Evolutionary conservation across 1,140 invertebrate species (phyloP), one percentile per base, ranked within the genome.

Genomic region (Caenorhabditis remanei): DNA sequence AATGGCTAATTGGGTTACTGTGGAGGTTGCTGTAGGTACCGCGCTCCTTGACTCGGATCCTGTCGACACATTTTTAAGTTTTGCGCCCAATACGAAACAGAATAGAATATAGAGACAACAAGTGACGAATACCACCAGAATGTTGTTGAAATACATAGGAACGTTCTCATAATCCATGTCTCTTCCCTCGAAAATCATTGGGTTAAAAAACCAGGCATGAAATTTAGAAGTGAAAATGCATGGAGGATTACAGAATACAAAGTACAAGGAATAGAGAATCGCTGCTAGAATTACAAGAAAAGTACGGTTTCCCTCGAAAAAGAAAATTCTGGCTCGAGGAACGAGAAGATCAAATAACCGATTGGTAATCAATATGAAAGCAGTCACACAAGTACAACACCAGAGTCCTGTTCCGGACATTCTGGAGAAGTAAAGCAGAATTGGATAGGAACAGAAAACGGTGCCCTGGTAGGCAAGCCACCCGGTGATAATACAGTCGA

Each of bases 401-500:
- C 61, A 63, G 7, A 63, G 24, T 63, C 82, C 82, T 5, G 41
- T 19, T 1, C 55, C 83, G 11, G 43, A 9, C 40, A 58, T 58
- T 63, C 55, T 56, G 32, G 83, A 40, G 40, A 50, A 40, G 24
- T 84, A 84, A 13, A 55, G 40, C 3, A 58, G 4, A 4, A 16
- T 63, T 5, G 55, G 58, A 43, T 84, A 46, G 14, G 83, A 43
- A 32, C 83, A 84, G 41, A 41, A 84, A 7, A 84, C 83, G 16
- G 56, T 56, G 21, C 83, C 83, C 6, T 84, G 24, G 58, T 63
- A 65, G 32, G 58, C 32, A 2, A 84, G 83, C 5, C 9, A 41
- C 0, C 83, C 83, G 43, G 83, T 84, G 0, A 84, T 19, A 14
- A 84, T 50, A 50, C 21, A 61, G 58, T 63, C 63, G 58, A 84